phyloP scores from a whole-genome alignment of 2,888 invertebrate species.

The Epiblema foenella region DNA sequence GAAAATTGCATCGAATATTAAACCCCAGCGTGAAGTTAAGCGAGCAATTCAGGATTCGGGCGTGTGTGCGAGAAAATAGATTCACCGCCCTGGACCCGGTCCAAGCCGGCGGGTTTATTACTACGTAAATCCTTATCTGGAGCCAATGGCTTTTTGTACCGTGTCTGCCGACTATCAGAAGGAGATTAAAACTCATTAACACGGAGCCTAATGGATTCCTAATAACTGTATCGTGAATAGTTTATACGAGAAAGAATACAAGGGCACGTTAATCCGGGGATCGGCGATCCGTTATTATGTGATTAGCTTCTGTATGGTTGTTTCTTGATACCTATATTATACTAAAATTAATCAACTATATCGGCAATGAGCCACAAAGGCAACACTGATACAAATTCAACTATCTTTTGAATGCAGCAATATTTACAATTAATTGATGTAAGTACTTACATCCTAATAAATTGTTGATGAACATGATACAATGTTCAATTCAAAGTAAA shows the following conservation, averaged over 20 bases:
- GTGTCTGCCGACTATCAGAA: constrained; percentile 41
- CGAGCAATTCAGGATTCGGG: constrained; percentile 45
- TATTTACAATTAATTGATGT: too few species aligned
- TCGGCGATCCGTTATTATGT: constrained; percentile 3
- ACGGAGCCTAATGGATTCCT: constrained; percentile 25
- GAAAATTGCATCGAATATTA: constrained; percentile 44
- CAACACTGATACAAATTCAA: neutral
- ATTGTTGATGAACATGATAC: neutral
- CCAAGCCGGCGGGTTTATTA: constrained; percentile 66
- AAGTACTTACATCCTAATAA: neutral
- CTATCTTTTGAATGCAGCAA: too few species aligned
- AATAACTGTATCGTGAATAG: constrained; percentile 35
- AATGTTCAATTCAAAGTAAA: neutral
- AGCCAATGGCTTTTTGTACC: constrained; percentile 50
- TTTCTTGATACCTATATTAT: neutral
- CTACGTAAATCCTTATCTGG: constrained; percentile 68
- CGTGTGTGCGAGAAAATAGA: constrained; percentile 63
- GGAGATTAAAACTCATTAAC: constrained; percentile 42
- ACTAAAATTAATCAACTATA: neutral
- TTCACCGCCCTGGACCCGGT: constrained; percentile 62
- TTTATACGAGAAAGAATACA: constrained; percentile 26
- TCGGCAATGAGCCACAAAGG: neutral
- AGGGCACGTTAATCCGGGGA: constrained; percentile 14
- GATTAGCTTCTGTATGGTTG: neutral
- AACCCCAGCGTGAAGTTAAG: constrained; percentile 23